Evolutionary conservation across 2,888 invertebrate genomes (phyloP), one percentile per base, ranked within the genome.

Genomic region (Eucera pruinosa): DNA sequence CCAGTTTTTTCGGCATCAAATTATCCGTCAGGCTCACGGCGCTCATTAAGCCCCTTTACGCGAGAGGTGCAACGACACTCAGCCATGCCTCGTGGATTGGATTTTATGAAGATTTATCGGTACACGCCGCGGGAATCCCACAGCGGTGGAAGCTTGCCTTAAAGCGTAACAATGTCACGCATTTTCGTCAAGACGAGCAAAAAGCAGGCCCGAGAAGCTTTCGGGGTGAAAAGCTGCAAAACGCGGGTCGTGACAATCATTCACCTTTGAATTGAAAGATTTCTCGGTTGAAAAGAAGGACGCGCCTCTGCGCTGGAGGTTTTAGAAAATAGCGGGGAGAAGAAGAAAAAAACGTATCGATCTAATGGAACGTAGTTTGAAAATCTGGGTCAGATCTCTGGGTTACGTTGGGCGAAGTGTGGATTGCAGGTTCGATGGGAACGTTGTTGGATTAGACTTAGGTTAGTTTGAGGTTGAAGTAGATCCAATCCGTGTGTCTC

Each of bases 71-170:
- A 65, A 81, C 48, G 81, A 62, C 69, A 82, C 75, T 33, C 47
- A 41, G 45, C 58, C 43, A 11, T n/a, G 23, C 47, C 18, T 39
- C 54, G 62, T 52, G 57, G 71, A 83, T 80, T 74, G 67, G 71
- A 65, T 77, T 83, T 83, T 74, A 80, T 74, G 80, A 80, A 82
- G 82, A 82, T 83, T 83, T 77, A 82, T 82, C 73, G 73, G 68
- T 66, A 52, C 67, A 57, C 43, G 58, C 52, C 58, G 48, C 65
- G 60, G 47, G 72, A 77, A 70, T 70, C 62, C 58, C 55, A 52
- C 43, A 4, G 41, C 52, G 30, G 65, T 20, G 27, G 65, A 48
- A 50, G 45, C 61, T 41, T 23, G 41, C 45, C 60, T 60, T 57
- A 64, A 67, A 71, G 30, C 45, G 57, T 27, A 41, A 20, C 15